Evolutionary conservation across 1,140 invertebrate species (phyloP), one percentile per base, ranked within the genome.

Genomic region (Zaprionus capensis): DNA sequence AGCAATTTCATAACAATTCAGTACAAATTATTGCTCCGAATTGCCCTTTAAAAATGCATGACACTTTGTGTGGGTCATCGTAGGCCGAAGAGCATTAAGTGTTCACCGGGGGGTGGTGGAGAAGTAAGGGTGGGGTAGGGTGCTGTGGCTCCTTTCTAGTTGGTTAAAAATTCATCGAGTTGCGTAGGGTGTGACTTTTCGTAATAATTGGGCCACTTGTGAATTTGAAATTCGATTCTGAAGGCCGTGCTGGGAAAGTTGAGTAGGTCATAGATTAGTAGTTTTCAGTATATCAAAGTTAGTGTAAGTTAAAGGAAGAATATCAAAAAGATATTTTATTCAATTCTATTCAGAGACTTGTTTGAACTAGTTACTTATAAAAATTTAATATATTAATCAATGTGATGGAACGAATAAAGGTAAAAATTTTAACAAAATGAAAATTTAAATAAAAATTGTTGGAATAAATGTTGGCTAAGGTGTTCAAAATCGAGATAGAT

Each of bases 1-100:
- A 56, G 66, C 66, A 58, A 59, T 64, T 75, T 75, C 57, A 63
- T 64, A 75, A 75, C 67, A 70, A 75, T 75, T 53, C 59, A 12
- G 53, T 57, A 71, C 41, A 64, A 57, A 71, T 70, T 58, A 75
- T 70, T 51, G 69, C 59, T 38, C 31, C 17, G 15, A 58, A 70
- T 53, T 57, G 67, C 67, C 63, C 41, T 51, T 64, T 58, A 70
- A 75, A 70, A 51, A 71, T 70, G 67, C 70, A 71, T 75, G 53
- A 71, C 58, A 49, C 31, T 58, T 70, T 51, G 26, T 24, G 31
- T 69, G 44, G 66, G 66, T 68, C 66, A 59, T 41, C 56, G 28
- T 49, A 68, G 65, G 46, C 20, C 46, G n/a, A 46, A 3, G 2
- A n/a, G n/a, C n/a, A 20, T 46, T 46, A 17, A 22, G 20, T 51